phyloP scores from a whole-genome alignment of 92 coral and sea anemone genomes.

The Pocillopora meandrina region DNA sequence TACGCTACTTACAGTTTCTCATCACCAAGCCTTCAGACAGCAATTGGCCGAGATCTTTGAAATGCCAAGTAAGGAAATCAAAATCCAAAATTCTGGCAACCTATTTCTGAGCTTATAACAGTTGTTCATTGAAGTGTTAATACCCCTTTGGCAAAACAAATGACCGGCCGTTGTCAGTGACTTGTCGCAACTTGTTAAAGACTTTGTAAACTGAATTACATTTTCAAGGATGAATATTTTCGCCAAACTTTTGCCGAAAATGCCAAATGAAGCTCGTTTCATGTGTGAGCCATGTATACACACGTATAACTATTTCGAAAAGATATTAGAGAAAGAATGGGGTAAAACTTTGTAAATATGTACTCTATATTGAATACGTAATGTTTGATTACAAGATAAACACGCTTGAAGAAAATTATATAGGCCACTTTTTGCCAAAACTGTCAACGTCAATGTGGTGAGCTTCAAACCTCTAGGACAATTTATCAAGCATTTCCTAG shows the following conservation, averaged over 20 bases:
- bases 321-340: conserved; percentile 9
- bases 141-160: conserved; percentile 3
- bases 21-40: too few relatives aligned
- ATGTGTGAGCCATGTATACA: neutral
- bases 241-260: neutral
- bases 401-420: conserved; percentile 33
- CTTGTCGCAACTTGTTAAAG: conserved; percentile 25
- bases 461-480: neutral
- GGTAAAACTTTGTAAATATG: conserved; percentile 66
- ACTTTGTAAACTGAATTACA: conserved; percentile 34
- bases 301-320: conserved; percentile 21
- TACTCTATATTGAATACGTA: conserved; percentile 56
- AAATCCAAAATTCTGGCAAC: neutral
- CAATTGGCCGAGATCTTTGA: too few relatives aligned
- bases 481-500: neutral
- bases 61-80: too few relatives aligned
- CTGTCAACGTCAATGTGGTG: neutral
- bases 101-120: neutral
- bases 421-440: conserved; percentile 3
- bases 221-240: conserved; percentile 10
- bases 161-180: conserved; percentile 1
- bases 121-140: neutral
- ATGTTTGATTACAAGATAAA: conserved; percentile 75
- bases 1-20: neutral
- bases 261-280: neutral